These are phyloP conservation scores for Oreochromis mossambicus DNA, from an alignment of 2,797 vertebrate genomes.

Conservation along the genomic window DNA sequence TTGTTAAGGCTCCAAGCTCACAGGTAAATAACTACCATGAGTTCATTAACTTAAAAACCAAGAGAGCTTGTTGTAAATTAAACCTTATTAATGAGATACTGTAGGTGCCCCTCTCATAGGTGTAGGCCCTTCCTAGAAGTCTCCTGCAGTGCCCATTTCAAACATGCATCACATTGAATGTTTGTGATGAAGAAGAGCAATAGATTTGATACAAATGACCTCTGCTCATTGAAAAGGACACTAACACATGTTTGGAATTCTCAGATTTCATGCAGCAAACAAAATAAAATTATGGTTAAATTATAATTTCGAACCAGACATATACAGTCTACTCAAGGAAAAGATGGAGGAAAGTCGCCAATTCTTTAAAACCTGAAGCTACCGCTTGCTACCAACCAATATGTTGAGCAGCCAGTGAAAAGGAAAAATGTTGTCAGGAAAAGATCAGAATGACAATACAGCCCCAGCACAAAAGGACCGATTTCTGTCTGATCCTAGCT, in stretches of 20 bases:
- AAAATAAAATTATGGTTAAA: not conserved
- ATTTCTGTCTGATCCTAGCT: not conserved
- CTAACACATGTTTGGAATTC: not conserved
- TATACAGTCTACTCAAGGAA: not conserved
- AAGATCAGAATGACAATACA: not conserved
- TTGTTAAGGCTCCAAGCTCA: conserved; percentile 94
- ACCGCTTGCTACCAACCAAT: not conserved
- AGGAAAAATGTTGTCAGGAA: not conserved
- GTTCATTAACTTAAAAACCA: not conserved
- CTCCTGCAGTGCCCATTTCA: not conserved
- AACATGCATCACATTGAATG: not conserved
- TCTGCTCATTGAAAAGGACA: not conserved
- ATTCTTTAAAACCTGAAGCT: not conserved
- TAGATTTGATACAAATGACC: not conserved
- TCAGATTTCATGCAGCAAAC: not conserved
- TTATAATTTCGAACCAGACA: not conserved
- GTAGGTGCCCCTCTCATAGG: not conserved
- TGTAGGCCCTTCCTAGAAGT: not conserved
- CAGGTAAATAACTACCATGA: conserved; percentile 85
- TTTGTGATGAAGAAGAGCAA: not conserved
- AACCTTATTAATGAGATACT: not conserved
- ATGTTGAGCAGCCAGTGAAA: not conserved
- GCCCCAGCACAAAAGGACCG: not conserved
- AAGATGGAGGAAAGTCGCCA: not conserved
- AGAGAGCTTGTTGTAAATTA: not conserved